phyloP scores from a whole-genome alignment of 2,113 vertebrate genomes.

The Caranx ignobilis region DNA sequence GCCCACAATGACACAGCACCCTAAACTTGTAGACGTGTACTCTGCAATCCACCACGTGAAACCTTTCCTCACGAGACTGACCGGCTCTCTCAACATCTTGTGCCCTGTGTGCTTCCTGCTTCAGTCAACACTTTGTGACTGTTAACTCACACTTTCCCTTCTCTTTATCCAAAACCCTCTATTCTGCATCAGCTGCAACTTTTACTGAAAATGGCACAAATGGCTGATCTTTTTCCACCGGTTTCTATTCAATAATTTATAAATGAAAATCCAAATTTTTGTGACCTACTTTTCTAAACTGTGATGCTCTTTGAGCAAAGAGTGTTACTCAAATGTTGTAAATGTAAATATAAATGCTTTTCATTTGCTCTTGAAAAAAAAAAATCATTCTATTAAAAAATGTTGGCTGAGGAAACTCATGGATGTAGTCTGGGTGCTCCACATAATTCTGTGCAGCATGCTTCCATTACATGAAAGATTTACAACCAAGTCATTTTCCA shows the following conservation, averaged over 20 bases:
- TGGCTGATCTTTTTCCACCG: neutral
- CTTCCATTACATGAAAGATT: neutral
- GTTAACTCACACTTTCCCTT: neutral
- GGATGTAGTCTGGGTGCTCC: neutral
- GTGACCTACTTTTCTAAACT: neutral
- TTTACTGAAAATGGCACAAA: neutral
- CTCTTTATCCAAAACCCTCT: neutral
- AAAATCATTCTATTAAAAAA: neutral
- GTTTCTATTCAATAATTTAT: neutral
- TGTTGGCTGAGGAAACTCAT: neutral
- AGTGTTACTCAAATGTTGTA: neutral
- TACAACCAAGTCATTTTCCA: neutral
- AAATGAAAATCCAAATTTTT: neutral
- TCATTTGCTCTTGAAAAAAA: too few relatives aligned
- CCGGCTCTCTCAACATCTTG: neutral
- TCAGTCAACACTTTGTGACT: neutral
- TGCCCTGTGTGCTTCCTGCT: neutral
- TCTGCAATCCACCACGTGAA: neutral
- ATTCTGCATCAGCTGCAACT: neutral
- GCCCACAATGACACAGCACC: neutral
- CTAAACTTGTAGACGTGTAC: neutral
- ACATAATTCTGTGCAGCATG: neutral
- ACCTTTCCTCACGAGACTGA: neutral
- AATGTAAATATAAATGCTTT: neutral
- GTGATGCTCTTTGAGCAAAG: neutral